These are phyloP conservation scores for Microcebus jonahi DNA, from an alignment of 2,113 vertebrate species.

Conservation along the genomic window DNA sequence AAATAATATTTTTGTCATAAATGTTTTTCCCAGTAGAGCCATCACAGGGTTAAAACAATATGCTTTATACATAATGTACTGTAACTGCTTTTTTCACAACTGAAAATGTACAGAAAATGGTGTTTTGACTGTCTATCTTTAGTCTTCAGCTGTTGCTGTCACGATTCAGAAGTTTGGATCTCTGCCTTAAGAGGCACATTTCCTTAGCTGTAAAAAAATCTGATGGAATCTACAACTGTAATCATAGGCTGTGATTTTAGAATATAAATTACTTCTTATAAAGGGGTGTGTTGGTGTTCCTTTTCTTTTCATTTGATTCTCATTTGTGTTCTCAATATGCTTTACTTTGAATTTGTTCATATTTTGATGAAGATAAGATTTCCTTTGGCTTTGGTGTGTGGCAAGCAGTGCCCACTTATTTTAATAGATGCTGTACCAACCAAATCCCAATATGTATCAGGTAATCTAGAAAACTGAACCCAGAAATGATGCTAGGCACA, in stretches of 20 bases:
- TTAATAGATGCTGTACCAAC: slow-evolving; percentile 36
- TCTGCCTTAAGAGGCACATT: slow-evolving; percentile 58
- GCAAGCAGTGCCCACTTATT: slow-evolving; percentile 29
- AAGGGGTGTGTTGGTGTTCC: background rate
- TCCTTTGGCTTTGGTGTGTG: slow-evolving; percentile 10
- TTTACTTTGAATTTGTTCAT: slow-evolving; percentile 18
- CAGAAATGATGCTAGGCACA: slow-evolving; percentile 15
- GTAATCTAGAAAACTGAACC: slow-evolving; percentile 42
- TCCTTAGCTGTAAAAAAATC: slow-evolving; percentile 59
- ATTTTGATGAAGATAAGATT: slow-evolving; percentile 1
- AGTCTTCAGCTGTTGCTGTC: slow-evolving; percentile 79
- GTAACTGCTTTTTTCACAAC: slow-evolving; percentile 78
- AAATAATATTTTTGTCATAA: background rate
- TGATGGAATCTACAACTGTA: slow-evolving; percentile 36
- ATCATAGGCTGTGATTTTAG: background rate
- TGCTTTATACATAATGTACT: slow-evolving; percentile 58
- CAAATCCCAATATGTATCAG: slow-evolving; percentile 19
- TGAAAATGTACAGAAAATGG: slow-evolving; percentile 78
- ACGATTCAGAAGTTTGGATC: slow-evolving; percentile 78
- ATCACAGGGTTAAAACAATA: slow-evolving; percentile 67
- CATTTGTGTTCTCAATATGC: background rate
- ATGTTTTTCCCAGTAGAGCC: background rate
- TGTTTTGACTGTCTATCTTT: slow-evolving; percentile 85
- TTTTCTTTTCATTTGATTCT: slow-evolving; percentile 13
- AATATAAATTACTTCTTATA: slow-evolving; percentile 26